These are phyloP conservation scores for Troides oblongomaculatus DNA, from an alignment of 2,888 invertebrate genomes.

Conservation along the genomic window DNA sequence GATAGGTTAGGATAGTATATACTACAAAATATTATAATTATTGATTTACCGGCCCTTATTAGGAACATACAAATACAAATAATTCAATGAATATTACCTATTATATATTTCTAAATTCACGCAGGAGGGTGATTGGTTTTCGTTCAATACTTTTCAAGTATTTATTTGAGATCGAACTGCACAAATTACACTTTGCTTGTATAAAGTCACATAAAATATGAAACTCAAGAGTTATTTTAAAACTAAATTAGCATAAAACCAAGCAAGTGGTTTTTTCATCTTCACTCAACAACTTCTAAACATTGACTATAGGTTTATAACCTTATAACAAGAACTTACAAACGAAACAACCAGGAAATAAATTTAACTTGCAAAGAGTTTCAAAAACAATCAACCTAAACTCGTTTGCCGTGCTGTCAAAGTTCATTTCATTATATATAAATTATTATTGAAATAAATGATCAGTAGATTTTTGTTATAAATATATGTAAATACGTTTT, in stretches of 20 bases:
- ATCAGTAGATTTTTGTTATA: too few species aligned
- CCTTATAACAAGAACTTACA: neutral
- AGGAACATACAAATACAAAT: neutral
- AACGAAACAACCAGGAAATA: neutral
- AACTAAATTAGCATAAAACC: neutral
- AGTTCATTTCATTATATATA: too few species aligned
- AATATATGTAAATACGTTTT: too few species aligned
- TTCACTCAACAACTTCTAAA: neutral
- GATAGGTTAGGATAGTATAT: too few species aligned
- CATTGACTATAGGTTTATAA: neutral
- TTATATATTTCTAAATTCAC: neutral
- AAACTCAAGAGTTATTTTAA: neutral
- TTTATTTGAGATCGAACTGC: neutral
- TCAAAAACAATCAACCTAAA: too few species aligned
- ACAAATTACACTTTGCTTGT: neutral
- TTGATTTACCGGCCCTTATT: too few species aligned
- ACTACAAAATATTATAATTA: too few species aligned
- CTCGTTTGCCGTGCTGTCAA: too few species aligned
- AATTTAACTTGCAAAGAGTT: too few species aligned
- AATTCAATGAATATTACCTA: neutral
- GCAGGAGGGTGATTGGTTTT: neutral
- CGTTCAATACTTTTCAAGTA: neutral
- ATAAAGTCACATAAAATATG: neutral
- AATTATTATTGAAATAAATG: too few species aligned
- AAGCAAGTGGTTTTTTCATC: neutral